Conservation (phyloP, 1,140 invertebrate genomes). For the Agrypnia vestita region DNA sequence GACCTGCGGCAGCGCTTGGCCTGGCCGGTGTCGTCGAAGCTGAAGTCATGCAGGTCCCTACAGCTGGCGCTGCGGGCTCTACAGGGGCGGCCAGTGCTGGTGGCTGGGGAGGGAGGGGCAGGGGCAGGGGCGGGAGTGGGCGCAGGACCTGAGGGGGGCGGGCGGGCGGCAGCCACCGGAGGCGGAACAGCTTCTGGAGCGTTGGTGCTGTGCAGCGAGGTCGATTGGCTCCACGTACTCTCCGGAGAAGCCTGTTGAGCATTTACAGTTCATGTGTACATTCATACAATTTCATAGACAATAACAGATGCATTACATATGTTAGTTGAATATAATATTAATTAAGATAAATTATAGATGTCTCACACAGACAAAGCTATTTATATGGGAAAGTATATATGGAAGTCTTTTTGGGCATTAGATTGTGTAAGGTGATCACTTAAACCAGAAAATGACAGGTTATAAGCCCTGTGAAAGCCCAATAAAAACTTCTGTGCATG, state of each 20-base stretch:
- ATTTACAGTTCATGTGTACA: no score
- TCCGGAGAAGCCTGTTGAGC: conserved; percentile 72
- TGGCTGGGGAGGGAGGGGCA: conserved; percentile 34
- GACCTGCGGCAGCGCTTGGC: conserved; percentile 72
- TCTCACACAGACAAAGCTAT: no score
- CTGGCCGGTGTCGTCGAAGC: conserved; percentile 80
- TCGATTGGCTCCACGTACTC: conserved; percentile 74
- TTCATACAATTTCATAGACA: no score
- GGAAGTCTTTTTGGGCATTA: no score
- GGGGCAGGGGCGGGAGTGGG: conserved; percentile 63
- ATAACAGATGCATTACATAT: no score
- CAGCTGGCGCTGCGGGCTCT: conserved; percentile 78
- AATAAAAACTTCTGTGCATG: no score
- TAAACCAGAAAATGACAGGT: no score
- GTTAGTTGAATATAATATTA: no score
- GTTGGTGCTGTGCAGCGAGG: conserved; percentile 65
- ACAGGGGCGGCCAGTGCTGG: conserved; percentile 13
- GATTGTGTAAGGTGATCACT: no score
- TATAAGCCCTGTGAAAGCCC: no score
- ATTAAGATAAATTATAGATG: no score
- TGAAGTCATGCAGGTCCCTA: conserved; percentile 83
- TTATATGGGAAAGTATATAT: no score
- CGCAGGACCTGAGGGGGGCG: conserved; percentile 58
- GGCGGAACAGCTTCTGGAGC: conserved; percentile 68
- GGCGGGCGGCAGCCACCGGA: conserved; percentile 61